phyloP scores from a whole-genome alignment of 2,888 invertebrate genomes.

The Gymnosoma rotundatum region DNA sequence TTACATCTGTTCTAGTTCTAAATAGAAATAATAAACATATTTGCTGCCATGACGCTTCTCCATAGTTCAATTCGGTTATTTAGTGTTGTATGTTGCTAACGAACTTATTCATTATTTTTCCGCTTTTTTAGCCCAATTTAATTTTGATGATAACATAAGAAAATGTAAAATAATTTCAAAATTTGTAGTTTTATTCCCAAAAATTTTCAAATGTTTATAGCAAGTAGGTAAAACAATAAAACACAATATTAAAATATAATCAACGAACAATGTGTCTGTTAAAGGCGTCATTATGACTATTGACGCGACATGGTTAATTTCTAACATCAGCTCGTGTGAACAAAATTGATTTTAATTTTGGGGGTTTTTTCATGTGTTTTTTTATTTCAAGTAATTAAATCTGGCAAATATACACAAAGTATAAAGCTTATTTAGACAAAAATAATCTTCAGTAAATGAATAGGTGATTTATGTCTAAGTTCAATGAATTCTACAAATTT shows the following conservation, averaged over 20 bases:
- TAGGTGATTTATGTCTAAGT: conserved; percentile 33
- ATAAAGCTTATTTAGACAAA: conserved; percentile 30
- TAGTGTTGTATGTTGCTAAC: too few relatives aligned
- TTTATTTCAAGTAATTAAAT: neutral
- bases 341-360: conserved; percentile 25
- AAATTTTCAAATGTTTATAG: conserved; percentile 1
- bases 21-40: too few relatives aligned
- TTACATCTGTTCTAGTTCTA: too few relatives aligned
- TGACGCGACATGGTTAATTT: conserved; percentile 56
- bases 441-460: conserved; percentile 39
- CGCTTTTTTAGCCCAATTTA: too few relatives aligned
- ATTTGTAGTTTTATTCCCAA: neutral
- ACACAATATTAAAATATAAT: neutral
- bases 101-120: too few relatives aligned
- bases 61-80: too few relatives aligned
- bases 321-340: conserved; percentile 44
- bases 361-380: neutral
- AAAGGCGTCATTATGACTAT: conserved; percentile 58
- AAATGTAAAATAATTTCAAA: neutral
- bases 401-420: conserved; percentile 32
- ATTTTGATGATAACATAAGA: neutral
- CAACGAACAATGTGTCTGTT: conserved; percentile 46
- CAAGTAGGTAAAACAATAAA: neutral
- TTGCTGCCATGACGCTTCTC: too few relatives aligned
- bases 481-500: conserved; percentile 37